Percentiles rank a stretch among this genome's conserved stretches.
These are phyloP conservation scores for Parazoanthus atlanticus DNA, from an alignment of 92 coral and sea anemone species.

Conservation along the genomic window DNA sequence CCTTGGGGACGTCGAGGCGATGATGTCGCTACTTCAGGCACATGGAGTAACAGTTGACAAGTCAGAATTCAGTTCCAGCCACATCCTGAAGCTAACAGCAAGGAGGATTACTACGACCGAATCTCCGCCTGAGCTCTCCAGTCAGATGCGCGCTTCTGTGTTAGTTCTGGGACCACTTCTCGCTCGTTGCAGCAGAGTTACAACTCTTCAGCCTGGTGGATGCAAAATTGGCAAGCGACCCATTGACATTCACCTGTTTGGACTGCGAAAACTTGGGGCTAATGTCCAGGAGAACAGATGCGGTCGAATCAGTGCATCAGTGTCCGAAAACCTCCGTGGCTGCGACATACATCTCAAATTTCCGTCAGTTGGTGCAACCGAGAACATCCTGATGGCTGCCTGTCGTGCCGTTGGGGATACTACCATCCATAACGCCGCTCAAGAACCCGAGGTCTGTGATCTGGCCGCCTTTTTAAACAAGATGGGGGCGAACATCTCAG, in stretches of 20 bases:
- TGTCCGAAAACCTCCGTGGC: constrained; percentile 35
- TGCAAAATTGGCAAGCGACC: constrained; percentile 55
- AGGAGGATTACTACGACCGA: neutral
- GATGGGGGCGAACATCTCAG: constrained; percentile 53
- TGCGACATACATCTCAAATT: constrained; percentile 3
- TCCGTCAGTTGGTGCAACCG: constrained; percentile 67
- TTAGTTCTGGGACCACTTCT: constrained; percentile 50
- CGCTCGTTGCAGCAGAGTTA: constrained; percentile 46
- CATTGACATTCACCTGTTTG: constrained; percentile 39
- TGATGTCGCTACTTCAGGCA: constrained; percentile 39
- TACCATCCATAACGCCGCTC: constrained; percentile 58
- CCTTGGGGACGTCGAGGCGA: constrained; percentile 46
- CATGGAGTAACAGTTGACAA: constrained; percentile 52
- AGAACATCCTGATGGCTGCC: constrained; percentile 67
- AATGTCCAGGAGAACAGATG: neutral
- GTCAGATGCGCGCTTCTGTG: constrained; percentile 40
- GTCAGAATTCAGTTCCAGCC: neutral
- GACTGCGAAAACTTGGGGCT: constrained; percentile 57
- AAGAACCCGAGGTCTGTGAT: constrained; percentile 63
- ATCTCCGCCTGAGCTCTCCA: constrained; percentile 10
- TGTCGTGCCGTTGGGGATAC: constrained; percentile 57
- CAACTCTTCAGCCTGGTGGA: constrained; percentile 48
- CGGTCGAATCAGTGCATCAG: neutral
- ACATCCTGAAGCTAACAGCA: constrained; percentile 36
- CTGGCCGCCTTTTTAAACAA: constrained; percentile 48